Conservation (phyloP, 2,797 vertebrate species). For the Periophthalmus magnuspinnatus region DNA sequence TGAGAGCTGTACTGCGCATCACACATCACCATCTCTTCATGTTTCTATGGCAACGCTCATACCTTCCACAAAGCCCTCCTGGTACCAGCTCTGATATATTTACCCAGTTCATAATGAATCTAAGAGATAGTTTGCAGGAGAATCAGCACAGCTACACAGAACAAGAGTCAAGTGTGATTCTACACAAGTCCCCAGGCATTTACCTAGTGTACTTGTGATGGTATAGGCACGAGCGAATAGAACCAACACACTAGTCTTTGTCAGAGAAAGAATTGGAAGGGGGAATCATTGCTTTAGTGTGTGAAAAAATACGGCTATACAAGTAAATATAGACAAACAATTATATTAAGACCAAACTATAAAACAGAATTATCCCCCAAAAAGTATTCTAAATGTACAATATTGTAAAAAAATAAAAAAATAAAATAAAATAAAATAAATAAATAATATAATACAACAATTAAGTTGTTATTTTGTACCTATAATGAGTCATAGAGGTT, state of each 20-base stretch:
- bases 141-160: conserved; percentile 43
- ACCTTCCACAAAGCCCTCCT: conserved; percentile 14
- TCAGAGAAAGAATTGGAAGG: background rate
- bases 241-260: background rate
- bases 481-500: too few relatives aligned
- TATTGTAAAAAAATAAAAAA: too few relatives aligned
- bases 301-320: too few relatives aligned
- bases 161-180: conserved; percentile 35
- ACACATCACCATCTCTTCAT: conserved; percentile 12
- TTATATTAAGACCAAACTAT: too few relatives aligned
- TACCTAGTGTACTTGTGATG: background rate
- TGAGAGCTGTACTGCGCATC: conserved; percentile 20
- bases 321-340: too few relatives aligned
- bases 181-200: conserved; percentile 6
- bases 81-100: conserved; percentile 30
- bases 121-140: conserved; percentile 30
- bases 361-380: too few relatives aligned
- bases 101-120: conserved; percentile 37
- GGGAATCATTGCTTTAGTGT: background rate
- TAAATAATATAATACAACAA: too few relatives aligned
- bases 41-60: conserved; percentile 53
- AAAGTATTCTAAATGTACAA: too few relatives aligned
- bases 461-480: too few relatives aligned
- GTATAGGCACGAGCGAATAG: background rate
- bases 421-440: too few relatives aligned